Base-by-base conservation (phyloP, 2,113 vertebrate genomes). In the Blennius ocellaris region DNA sequence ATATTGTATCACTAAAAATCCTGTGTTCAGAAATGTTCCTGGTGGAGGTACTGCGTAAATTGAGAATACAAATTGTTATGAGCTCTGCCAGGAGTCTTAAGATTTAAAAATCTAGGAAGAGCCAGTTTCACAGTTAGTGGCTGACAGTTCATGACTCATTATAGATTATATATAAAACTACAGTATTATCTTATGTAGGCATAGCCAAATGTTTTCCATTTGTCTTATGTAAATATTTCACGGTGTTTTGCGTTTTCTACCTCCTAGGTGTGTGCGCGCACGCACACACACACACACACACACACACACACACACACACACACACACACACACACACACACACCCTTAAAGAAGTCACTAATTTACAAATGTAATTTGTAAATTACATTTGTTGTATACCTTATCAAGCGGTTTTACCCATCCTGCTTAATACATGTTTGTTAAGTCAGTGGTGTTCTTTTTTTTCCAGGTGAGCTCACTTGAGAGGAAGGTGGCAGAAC, bases 401-500 rank as follows among this genome's bases (percentile, higher is more conserved):
- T n/a, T n/a, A n/a, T n/a, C n/a, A n/a, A n/a, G n/a, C n/a, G n/a
- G n/a, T n/a, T n/a, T n/a, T n/a, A n/a, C n/a, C n/a, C n/a, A n/a
- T n/a, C n/a, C n/a, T n/a, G n/a, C n/a, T n/a, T n/a, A n/a, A n/a
- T n/a, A n/a, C n/a, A n/a, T n/a, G n/a, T n/a, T n/a, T 14, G 3
- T 39, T 30, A 30, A 30, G 21, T 30, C 21, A 30, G 21, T 4
- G 21, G 7, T 39, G 6, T 6, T 16, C 6, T 69, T 15, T 75
- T 49, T 86, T 17, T 50, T 5, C 21, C 87, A 99, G 97, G 96
- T 99, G 80, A 96, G 91, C 0, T 96, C 92, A 71, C 84, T 99
- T 72, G 97, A 99, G 67, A 98, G 97, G 87, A 99, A 99, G 74
- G 96, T 99, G 82, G 95, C 95, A 1, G 97, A 98, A 64, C 89